Conservation (phyloP, 1,140 invertebrate species). For the Tetramorium alpestre region DNA sequence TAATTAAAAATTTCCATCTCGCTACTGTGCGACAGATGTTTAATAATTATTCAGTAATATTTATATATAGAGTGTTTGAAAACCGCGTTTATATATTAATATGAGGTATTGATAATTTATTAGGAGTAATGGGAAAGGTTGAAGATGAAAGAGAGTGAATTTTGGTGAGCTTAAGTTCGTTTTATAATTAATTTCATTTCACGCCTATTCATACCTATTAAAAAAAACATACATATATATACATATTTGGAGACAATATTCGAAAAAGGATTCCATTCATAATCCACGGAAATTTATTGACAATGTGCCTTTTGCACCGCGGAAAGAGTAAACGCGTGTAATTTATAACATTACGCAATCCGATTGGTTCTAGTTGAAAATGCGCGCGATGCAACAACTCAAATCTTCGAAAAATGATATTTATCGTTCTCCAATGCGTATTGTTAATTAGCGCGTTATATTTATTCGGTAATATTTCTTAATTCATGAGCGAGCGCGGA, state of each 20-base stretch:
- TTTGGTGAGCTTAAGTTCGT: not conserved
- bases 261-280: not conserved
- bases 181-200: slow-evolving; percentile 29
- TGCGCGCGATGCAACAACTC: not conserved
- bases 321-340: not conserved
- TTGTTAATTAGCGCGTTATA: slow-evolving; percentile 16
- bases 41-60: not conserved
- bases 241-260: slow-evolving; percentile 8
- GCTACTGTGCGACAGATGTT: not conserved
- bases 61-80: not conserved
- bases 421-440: slow-evolving; percentile 27
- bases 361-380: not conserved
- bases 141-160: not conserved
- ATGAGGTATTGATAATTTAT: slow-evolving; percentile 18
- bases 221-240: not conserved
- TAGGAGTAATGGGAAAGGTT: not conserved
- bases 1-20: slow-evolving; percentile 2
- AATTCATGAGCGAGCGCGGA: not conserved
- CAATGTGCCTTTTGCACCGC: not conserved
- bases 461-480: not conserved
- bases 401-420: slow-evolving; percentile 52
- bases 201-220: not conserved
- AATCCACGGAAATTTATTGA: slow-evolving; percentile 3
- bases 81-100: not conserved
- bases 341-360: slow-evolving; percentile 41